A percentile compares a stretch with the other conserved stretches of the same genome.
phyloP scores from a whole-genome alignment of 2,797 vertebrate genomes.

The Tragelaphus eurycerus region DNA sequence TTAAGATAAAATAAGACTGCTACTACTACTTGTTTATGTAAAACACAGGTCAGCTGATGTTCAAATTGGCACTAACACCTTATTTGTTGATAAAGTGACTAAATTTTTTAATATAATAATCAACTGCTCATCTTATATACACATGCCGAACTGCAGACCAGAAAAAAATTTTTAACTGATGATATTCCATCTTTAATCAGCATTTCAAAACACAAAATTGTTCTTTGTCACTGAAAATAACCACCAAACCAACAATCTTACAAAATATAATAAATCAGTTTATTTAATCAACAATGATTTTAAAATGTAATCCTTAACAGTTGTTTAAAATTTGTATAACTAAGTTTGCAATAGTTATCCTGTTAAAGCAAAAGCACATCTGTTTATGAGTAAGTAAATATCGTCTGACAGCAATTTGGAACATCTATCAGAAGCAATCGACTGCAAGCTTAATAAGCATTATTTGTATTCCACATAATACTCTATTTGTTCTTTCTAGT shows the following conservation, averaged over 20 bases:
- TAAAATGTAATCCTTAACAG: conserved; percentile 60
- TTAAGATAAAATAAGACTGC: not conserved
- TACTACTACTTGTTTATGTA: not conserved
- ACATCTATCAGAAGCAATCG: conserved; percentile 76
- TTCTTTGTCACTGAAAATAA: conserved; percentile 36
- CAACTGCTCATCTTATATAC: not conserved
- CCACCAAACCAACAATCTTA: conserved; percentile 39
- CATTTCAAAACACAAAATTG: conserved; percentile 14
- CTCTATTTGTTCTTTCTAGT: conserved; percentile 73
- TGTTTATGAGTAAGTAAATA: conserved; percentile 76
- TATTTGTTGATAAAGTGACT: not conserved
- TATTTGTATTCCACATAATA: conserved; percentile 77
- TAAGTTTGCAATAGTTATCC: conserved; percentile 63
- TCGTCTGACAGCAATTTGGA: conserved; percentile 77
- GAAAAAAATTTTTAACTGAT: not conserved
- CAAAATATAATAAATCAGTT: conserved; percentile 56
- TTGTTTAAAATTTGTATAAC: conserved; percentile 77
- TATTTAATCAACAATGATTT: conserved; percentile 64
- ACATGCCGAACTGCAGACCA: not conserved
- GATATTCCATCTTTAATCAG: not conserved
- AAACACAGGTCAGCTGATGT: not conserved
- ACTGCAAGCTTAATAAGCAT: conserved; percentile 77
- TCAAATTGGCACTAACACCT: not conserved
- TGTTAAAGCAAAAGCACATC: conserved; percentile 69
- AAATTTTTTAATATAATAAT: not conserved